These are phyloP conservation scores for Barypeithes pellucidus DNA, from an alignment of 2,888 invertebrate species.

Conservation along the genomic window DNA sequence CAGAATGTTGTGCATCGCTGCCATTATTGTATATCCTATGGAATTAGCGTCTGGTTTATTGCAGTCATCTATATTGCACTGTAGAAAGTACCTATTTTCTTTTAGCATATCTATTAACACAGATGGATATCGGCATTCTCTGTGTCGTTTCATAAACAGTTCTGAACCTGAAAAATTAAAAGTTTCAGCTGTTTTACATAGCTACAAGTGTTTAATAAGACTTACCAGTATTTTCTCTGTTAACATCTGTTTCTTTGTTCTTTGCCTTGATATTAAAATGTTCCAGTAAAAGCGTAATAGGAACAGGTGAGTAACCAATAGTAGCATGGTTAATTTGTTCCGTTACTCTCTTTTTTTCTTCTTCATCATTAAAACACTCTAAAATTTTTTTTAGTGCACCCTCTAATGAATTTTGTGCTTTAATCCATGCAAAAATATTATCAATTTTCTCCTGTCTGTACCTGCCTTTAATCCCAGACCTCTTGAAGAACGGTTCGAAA, in stretches of 20 bases:
- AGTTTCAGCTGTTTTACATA: neutral
- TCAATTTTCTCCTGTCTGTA: slow-evolving; percentile 78
- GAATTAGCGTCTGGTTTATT: slow-evolving; percentile 62
- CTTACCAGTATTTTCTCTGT: too few species aligned
- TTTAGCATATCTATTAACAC: slow-evolving; percentile 81
- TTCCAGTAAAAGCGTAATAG: slow-evolving; percentile 74
- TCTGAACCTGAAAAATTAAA: slow-evolving; percentile 10
- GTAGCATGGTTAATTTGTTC: slow-evolving; percentile 77
- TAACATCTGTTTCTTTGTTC: neutral
- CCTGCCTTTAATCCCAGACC: neutral
- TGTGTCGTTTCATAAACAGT: slow-evolving; percentile 78
- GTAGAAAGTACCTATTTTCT: slow-evolving; percentile 77
- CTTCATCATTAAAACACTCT: slow-evolving; percentile 72
- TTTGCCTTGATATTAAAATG: slow-evolving; percentile 70
- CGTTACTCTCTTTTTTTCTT: slow-evolving; percentile 66
- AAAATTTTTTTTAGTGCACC: slow-evolving; percentile 80
- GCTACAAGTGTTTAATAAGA: too few species aligned
- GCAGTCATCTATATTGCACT: slow-evolving; percentile 82
- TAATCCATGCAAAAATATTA: slow-evolving; percentile 83
- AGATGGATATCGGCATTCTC: slow-evolving; percentile 76
- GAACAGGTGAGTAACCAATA: slow-evolving; percentile 75
- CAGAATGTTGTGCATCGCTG: slow-evolving; percentile 20
- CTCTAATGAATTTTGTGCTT: slow-evolving; percentile 78
- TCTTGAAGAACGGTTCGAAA: slow-evolving; percentile 79
- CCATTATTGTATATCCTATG: slow-evolving; percentile 17